Evolutionary conservation across 2,888 invertebrate genomes (phyloP).

Genomic region (Eupelmus urozonus): DNA sequence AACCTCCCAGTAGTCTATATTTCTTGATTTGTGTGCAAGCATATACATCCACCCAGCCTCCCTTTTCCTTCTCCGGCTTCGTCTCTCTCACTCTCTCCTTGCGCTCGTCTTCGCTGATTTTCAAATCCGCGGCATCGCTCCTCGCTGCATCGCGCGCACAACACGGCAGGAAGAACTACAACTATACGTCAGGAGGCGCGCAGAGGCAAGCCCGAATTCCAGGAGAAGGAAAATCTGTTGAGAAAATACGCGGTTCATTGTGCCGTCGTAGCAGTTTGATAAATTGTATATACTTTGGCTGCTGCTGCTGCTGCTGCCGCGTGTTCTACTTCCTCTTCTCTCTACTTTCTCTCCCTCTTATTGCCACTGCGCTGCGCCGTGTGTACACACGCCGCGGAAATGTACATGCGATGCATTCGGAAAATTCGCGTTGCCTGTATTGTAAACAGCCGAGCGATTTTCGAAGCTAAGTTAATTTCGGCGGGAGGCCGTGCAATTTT

Average conservation of each 20-base stretch:
- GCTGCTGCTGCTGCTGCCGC: constrained; percentile 7
- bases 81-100: too few species aligned
- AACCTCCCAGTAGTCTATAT: too few species aligned
- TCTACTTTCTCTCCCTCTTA: background rate
- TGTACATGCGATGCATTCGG: constrained; percentile 23
- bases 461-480: too few species aligned
- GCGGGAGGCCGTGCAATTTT: too few species aligned
- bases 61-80: too few species aligned
- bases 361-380: background rate
- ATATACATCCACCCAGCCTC: too few species aligned
- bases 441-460: background rate
- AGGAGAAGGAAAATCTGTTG: constrained; percentile 66
- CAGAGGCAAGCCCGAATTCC: constrained; percentile 62
- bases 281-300: constrained; percentile 64
- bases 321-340: background rate
- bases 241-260: constrained; percentile 69
- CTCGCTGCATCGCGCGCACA: background rate
- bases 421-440: background rate
- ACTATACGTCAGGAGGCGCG: background rate
- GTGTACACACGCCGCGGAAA: background rate
- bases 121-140: background rate
- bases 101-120: constrained; percentile 19
- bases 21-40: too few species aligned
- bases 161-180: background rate
- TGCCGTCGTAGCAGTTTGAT: constrained; percentile 63